Base-by-base conservation (phyloP, 2,888 invertebrate genomes). In the Melinaea menophilus region DNA sequence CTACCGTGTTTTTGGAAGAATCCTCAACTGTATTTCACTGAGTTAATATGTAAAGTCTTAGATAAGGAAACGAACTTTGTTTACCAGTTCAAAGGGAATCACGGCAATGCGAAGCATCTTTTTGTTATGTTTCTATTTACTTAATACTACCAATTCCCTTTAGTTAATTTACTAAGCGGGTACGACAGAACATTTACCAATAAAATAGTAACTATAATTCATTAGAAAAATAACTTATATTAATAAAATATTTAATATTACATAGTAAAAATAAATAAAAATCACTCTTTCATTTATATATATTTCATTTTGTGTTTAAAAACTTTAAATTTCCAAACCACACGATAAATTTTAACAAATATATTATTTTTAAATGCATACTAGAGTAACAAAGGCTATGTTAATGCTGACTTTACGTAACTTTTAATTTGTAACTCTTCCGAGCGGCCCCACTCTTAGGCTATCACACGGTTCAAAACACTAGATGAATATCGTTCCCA, bases 1-100 rank as follows among this genome's bases (percentile, higher is more conserved):
- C 69, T 66, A 85, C 86, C 86, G 86, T 82, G 74, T 85, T 85
- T 84, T 85, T 70, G 73, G 72, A 80, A 78, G 78, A 79, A 79
- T 78, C 78, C 77, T 74, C 74, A 70, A 62, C 74, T 73, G 77
- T 74, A 72, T 75, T 73, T 73, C 67, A 72, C 69, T 71, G 75
- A 78, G 78, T 77, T 81, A 78, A 82, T 80, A 84, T 79, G 81
- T 82, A 79, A 73, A 58, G 70, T 75, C 73, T 72, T 77, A 76
- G 75, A 77, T 73, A 72, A 73, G 71, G 75, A 75, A 75, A 64
- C 63, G 61, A 67, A 22, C 31, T 51, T 51, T 51, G 31, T 51
- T 51, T 51, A 51, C 31, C 22, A 51, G 31, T 51, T 31, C 5
- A 51, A 51, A 51, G 9, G 31, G 31, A 22, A 22, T 22, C 22